Percentiles rank a stretch among this genome's conserved stretches.
phyloP scores from a whole-genome alignment of 2,888 invertebrate species.

The Lathronympha strigana region DNA sequence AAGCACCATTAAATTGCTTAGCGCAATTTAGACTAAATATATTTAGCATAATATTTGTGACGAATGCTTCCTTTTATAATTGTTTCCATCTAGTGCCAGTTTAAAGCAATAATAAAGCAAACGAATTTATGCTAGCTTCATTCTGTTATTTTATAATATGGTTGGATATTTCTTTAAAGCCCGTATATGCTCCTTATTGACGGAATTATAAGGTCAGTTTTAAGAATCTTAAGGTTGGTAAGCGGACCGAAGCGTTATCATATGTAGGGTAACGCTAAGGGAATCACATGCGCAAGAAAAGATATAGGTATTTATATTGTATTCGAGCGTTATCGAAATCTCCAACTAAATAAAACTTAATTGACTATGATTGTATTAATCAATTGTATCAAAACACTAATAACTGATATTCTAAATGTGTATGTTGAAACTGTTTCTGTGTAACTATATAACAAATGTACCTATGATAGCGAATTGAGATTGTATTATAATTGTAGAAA shows the following conservation, averaged over 20 bases:
- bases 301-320: neutral
- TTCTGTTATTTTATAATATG: neutral
- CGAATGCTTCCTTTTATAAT: slow-evolving; percentile 19
- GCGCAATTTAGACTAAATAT: slow-evolving; percentile 27
- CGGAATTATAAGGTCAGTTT: no score
- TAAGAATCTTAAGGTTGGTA: no score
- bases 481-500: slow-evolving; percentile 26
- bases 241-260: no score
- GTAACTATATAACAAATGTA: slow-evolving; percentile 35
- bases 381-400: slow-evolving; percentile 10
- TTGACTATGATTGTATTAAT: slow-evolving; percentile 9
- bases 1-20: slow-evolving; percentile 37
- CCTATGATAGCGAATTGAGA: slow-evolving; percentile 36
- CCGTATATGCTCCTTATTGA: no score
- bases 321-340: neutral
- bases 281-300: no score
- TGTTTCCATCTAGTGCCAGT: slow-evolving; percentile 13
- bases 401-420: slow-evolving; percentile 20
- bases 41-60: slow-evolving; percentile 21
- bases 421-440: slow-evolving; percentile 27
- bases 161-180: slow-evolving; percentile 12
- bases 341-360: neutral
- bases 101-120: slow-evolving; percentile 17
- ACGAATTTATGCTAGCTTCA: slow-evolving; percentile 31
- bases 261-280: no score